Base-by-base conservation (phyloP, 1,140 invertebrate genomes). In the Zaprionus taronus region DNA sequence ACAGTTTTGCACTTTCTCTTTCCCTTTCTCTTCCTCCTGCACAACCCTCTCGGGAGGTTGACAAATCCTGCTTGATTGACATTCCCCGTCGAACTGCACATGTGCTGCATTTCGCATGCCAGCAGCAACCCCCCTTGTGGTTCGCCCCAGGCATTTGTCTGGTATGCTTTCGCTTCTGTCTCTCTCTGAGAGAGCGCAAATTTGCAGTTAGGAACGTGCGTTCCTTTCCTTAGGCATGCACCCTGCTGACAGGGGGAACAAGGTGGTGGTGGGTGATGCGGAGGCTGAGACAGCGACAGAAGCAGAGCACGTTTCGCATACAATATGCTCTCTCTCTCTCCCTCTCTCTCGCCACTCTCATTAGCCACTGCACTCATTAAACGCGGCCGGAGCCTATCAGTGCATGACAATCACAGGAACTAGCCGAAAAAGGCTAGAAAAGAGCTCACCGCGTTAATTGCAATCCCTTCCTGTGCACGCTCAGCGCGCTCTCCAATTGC, bases 71-170 rank as follows among this genome's bases (percentile, higher is more conserved):
- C 53, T 58, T 38, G 67, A 65, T 72, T 76, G 73, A 76, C 73
- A 76, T 55, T 17, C 41, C 41, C 41, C 41, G 6, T 47, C 47
- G 34, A 34, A 24, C 66, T 73, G 64, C 84, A 83, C 84, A 89
- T 84, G 83, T 87, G 84, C 72, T 79, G 75, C 79, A 79, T 84
- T 87, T 87, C 80, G 84, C 83, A 89, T 81, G 67, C 57, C 61
- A 41, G 51, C 62, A 70, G 36, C 64, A 62, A 49, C 70, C 56
- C 72, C 76, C 51, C 63, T 53, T 58, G 69, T 20, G 53, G 56
- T 47, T 44, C 65, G 62, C 56, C 61, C 64, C 49, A 77, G 72
- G 69, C 77, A 66, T 84, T 72, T 89, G 67, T 80, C 66, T 80
- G 34, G 65, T 72, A 73, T 69, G 74, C 78, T 87, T 90, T 81